Evolutionary conservation across 2,888 invertebrate genomes (phyloP).

Genomic region (Plemyria rubiginata): DNA sequence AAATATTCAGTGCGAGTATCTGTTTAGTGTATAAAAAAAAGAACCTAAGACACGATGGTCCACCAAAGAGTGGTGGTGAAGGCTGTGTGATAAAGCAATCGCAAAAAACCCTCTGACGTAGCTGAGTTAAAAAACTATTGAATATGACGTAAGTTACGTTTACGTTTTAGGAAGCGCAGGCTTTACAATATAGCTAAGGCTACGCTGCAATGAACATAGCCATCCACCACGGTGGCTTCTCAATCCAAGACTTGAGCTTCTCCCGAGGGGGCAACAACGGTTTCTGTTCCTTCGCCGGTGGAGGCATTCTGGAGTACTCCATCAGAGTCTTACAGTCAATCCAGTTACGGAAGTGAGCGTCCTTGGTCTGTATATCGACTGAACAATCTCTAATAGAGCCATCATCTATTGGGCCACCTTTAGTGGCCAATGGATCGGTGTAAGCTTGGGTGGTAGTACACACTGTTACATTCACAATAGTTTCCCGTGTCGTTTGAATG

Average conservation of each 20-base stretch:
- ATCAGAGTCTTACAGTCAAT: slow-evolving; percentile 66
- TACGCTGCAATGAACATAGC: slow-evolving; percentile 70
- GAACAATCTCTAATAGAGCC: slow-evolving; percentile 61
- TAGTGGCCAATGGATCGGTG: slow-evolving; percentile 64
- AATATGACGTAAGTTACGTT: background rate
- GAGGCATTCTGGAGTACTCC: slow-evolving; percentile 66
- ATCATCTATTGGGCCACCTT: slow-evolving; percentile 59
- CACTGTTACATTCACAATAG: slow-evolving; percentile 50
- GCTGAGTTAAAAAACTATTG: background rate
- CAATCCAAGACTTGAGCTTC: slow-evolving; percentile 66
- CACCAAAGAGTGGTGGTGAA: too few species aligned
- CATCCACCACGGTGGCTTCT: slow-evolving; percentile 78
- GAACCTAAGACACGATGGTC: too few species aligned
- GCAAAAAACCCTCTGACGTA: background rate
- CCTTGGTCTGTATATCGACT: slow-evolving; percentile 65
- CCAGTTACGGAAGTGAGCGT: slow-evolving; percentile 53
- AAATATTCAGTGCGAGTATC: background rate
- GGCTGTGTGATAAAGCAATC: too few species aligned
- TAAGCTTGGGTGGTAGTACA: slow-evolving; percentile 50
- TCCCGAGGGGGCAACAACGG: slow-evolving; percentile 59
- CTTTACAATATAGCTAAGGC: slow-evolving; percentile 7
- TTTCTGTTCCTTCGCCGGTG: slow-evolving; percentile 53
- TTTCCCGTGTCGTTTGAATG: slow-evolving; percentile 38
- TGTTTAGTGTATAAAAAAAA: too few species aligned
- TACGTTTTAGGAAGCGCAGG: background rate